These are phyloP conservation scores for Venusia cambrica DNA, from an alignment of 2,888 invertebrate genomes.

Conservation along the genomic window DNA sequence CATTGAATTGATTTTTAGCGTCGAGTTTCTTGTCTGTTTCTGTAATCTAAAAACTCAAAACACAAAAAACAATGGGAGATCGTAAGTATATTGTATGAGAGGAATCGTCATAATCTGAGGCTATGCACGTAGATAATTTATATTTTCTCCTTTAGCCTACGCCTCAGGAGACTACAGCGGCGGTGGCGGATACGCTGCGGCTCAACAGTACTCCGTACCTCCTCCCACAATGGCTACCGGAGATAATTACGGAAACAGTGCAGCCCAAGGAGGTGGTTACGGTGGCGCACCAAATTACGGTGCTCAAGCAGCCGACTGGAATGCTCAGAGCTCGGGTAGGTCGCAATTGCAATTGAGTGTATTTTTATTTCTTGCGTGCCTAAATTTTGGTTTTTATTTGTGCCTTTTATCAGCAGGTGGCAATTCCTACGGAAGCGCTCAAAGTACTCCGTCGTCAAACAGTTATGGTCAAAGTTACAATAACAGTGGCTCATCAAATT, in stretches of 20 bases:
- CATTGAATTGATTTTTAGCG: background rate
- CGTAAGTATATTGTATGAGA: constrained; percentile 41
- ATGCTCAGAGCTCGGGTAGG: constrained; percentile 54
- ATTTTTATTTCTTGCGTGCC: background rate
- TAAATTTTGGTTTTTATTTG: too few relatives aligned
- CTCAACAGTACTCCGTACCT: constrained; percentile 72
- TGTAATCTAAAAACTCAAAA: too few relatives aligned
- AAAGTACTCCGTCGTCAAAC: constrained; percentile 41
- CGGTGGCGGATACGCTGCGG: constrained; percentile 59
- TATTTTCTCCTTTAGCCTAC: constrained; percentile 43
- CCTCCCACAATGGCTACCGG: constrained; percentile 63
- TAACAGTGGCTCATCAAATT: constrained; percentile 44
- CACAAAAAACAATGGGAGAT: constrained; percentile 39
- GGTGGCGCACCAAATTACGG: constrained; percentile 50
- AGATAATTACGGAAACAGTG: constrained; percentile 59
- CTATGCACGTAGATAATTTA: background rate
- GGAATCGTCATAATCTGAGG: too few relatives aligned
- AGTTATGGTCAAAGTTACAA: constrained; percentile 58
- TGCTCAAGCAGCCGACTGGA: constrained; percentile 61
- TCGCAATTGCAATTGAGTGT: background rate
- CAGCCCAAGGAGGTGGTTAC: constrained; percentile 52
- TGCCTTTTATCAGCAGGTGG: constrained; percentile 43
- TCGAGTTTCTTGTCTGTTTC: background rate
- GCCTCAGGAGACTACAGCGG: constrained; percentile 64
- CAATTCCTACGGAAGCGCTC: constrained; percentile 51